phyloP scores from a whole-genome alignment of 2,888 invertebrate genomes.

The Drosophila falleni region DNA sequence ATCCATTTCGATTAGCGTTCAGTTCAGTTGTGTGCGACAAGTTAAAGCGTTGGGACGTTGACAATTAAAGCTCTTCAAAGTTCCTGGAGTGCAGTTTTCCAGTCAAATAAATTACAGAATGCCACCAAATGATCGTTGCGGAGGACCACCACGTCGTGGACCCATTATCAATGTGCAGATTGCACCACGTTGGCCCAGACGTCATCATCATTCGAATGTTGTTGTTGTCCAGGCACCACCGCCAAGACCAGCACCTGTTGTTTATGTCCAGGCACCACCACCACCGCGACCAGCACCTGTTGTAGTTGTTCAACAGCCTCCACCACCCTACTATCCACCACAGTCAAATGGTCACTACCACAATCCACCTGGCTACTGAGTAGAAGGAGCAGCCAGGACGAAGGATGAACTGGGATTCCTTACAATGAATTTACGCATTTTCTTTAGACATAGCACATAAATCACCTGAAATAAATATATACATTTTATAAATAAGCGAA shows the following conservation, averaged over 20 bases:
- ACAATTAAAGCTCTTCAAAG: background rate
- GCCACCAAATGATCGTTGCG: conserved; percentile 68
- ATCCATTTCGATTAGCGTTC: conserved; percentile 13
- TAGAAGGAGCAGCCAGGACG: background rate
- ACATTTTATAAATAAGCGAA: conserved; percentile 7
- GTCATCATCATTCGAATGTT: conserved; percentile 67
- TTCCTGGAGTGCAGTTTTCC: background rate
- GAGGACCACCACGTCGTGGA: conserved; percentile 73
- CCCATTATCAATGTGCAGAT: conserved; percentile 77
- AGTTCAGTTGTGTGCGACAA: conserved; percentile 41
- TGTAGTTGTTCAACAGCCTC: conserved; percentile 52
- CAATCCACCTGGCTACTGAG: conserved; percentile 69
- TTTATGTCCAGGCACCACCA: conserved; percentile 60
- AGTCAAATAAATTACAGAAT: conserved; percentile 29
- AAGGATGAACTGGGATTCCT: background rate
- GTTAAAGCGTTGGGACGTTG: conserved; percentile 49
- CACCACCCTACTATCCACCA: conserved; percentile 39
- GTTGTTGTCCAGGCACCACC: conserved; percentile 69
- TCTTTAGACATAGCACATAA: conserved; percentile 21
- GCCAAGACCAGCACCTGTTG: conserved; percentile 54
- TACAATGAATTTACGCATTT: conserved; percentile 49
- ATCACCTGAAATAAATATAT: conserved; percentile 12
- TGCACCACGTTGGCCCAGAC: conserved; percentile 73
- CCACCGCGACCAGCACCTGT: conserved; percentile 52
- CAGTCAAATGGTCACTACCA: conserved; percentile 67